phyloP scores from a whole-genome alignment of 2,888 invertebrate genomes.

The Sarcophaga rosellei region DNA sequence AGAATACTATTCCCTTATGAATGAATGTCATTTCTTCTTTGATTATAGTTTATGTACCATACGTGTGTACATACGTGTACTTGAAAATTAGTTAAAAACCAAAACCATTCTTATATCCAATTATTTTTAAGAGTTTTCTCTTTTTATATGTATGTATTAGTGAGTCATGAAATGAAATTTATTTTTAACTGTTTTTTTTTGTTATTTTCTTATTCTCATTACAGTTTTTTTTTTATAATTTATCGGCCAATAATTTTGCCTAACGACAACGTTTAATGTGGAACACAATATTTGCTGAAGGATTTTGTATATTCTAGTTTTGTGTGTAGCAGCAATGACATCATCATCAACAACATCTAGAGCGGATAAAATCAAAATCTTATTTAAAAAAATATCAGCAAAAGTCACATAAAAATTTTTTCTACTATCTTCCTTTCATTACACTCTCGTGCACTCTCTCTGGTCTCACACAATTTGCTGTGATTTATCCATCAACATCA shows the following conservation, averaged over 20 bases:
- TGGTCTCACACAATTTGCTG: slow-evolving; percentile 7
- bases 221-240: slow-evolving; percentile 45
- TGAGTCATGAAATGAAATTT: neutral
- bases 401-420: slow-evolving; percentile 48
- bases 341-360: slow-evolving; percentile 58
- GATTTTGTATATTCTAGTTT: slow-evolving; percentile 20
- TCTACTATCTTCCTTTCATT: neutral
- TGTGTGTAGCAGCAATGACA: slow-evolving; percentile 2
- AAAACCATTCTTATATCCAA: neutral
- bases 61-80: too few relatives aligned
- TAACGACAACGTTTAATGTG: too few relatives aligned
- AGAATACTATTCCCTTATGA: too few relatives aligned
- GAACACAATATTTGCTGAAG: slow-evolving; percentile 12
- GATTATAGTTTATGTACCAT: too few relatives aligned
- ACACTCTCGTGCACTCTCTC: too few relatives aligned
- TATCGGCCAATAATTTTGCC: slow-evolving; percentile 17
- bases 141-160: neutral
- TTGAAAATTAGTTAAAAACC: too few relatives aligned
- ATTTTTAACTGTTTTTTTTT: slow-evolving; percentile 1
- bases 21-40: too few relatives aligned
- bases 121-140: neutral
- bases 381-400: slow-evolving; percentile 59
- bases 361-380: slow-evolving; percentile 63
- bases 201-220: slow-evolving; percentile 39
- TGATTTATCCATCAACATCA: slow-evolving; percentile 7